Conservation (phyloP, 1,140 invertebrate species). For the Hesperophylax magnus region DNA sequence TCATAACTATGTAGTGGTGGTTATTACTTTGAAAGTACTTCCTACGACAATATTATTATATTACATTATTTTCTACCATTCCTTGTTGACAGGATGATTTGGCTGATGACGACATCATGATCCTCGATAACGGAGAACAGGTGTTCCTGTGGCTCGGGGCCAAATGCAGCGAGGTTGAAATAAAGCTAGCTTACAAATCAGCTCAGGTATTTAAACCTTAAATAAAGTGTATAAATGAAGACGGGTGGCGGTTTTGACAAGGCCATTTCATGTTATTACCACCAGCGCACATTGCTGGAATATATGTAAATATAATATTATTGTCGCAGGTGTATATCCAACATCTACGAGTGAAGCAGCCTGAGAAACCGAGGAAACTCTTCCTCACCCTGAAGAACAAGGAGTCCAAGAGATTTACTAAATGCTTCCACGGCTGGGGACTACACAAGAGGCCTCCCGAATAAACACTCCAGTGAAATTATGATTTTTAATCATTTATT, state of each 20-base stretch:
- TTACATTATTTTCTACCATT: slow-evolving; percentile 7
- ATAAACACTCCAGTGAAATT: slow-evolving; percentile 62
- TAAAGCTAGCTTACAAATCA: slow-evolving; percentile 98
- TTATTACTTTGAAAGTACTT: no score
- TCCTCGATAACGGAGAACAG: slow-evolving; percentile 97
- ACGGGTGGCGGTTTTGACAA: no score
- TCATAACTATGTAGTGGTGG: no score
- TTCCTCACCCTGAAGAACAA: slow-evolving; percentile 98
- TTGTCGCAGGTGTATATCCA: slow-evolving; percentile 93
- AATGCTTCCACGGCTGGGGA: slow-evolving; percentile 99
- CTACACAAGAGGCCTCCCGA: slow-evolving; percentile 81
- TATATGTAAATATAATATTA: slow-evolving; percentile 30
- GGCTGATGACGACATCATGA: slow-evolving; percentile 99
- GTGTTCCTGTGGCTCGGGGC: slow-evolving; percentile 98
- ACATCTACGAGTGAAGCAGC: slow-evolving; percentile 96
- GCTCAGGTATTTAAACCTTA: slow-evolving; percentile 84
- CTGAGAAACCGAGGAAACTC: slow-evolving; percentile 91
- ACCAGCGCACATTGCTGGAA: background rate
- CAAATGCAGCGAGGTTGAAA: slow-evolving; percentile 97
- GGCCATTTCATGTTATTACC: background rate
- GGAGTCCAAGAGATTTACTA: slow-evolving; percentile 94
- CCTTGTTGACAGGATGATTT: slow-evolving; percentile 87
- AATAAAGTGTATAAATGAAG: no score
- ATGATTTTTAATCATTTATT: background rate
- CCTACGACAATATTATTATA: background rate